Percentiles rank a stretch among this genome's conserved stretches.
Evolutionary conservation across 1,140 invertebrate species (phyloP).

Genomic region (Drosophila chauvacae): DNA sequence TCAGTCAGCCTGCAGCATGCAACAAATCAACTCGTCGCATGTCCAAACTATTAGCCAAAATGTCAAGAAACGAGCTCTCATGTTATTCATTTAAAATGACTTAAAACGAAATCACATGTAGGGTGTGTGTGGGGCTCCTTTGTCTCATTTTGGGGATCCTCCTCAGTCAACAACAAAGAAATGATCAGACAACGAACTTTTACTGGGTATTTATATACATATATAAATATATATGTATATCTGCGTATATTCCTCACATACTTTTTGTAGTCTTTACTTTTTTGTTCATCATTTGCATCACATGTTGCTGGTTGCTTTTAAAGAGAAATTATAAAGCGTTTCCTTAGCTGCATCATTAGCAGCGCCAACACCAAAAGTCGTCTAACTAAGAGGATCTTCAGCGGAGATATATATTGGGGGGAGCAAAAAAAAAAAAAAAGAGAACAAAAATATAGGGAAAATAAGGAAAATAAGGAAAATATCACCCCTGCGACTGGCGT

Average conservation of each 20-base stretch:
- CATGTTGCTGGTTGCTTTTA: conserved; percentile 74
- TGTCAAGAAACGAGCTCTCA: conserved; percentile 58
- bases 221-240: conserved; percentile 11
- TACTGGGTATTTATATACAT: conserved; percentile 47
- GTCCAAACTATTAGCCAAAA: conserved; percentile 80
- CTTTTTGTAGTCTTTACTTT: conserved; percentile 45
- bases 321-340: conserved; percentile 84
- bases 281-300: conserved; percentile 57
- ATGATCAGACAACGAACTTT: conserved; percentile 73
- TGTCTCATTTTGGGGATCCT: conserved; percentile 32
- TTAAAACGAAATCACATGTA: conserved; percentile 72
- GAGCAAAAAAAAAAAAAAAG: background rate
- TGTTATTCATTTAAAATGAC: conserved; percentile 78
- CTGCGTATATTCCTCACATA: conserved; percentile 15
- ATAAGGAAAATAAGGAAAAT: conserved; percentile 12
- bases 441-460: conserved; percentile 6
- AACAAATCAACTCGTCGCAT: conserved; percentile 76
- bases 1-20: conserved; percentile 6
- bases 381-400: conserved; percentile 63
- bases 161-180: conserved; percentile 55
- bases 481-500: conserved; percentile 58
- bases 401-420: conserved; percentile 1
- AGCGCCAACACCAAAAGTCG: conserved; percentile 82
- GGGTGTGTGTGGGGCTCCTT: conserved; percentile 21
- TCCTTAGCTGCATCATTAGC: conserved; percentile 83